A percentile compares a stretch with the other conserved stretches of the same genome.
phyloP scores from a whole-genome alignment of 2,888 invertebrate species.

The Micoletzkya japonica region DNA sequence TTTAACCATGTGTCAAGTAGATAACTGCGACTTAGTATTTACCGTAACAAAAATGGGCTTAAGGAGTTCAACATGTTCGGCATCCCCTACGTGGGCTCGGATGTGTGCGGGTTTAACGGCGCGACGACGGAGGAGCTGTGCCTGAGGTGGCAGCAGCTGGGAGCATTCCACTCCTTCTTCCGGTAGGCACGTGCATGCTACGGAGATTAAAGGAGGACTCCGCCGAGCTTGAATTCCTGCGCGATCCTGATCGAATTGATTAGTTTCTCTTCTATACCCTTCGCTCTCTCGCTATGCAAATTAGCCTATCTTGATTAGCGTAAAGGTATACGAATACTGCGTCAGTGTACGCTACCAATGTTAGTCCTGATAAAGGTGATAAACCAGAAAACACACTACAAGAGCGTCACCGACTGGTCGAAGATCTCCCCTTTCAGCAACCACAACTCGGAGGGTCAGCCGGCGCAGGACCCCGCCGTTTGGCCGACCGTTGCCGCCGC shows the following conservation, averaged over 20 bases:
- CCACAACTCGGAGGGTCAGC: slow-evolving; percentile 52
- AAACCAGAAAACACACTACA: too few species aligned
- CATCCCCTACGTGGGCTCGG: slow-evolving; percentile 63
- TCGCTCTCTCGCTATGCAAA: too few species aligned
- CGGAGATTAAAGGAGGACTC: too few species aligned
- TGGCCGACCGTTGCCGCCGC: slow-evolving; percentile 60
- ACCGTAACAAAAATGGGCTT: background rate
- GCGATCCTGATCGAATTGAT: too few species aligned
- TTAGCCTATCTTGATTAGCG: too few species aligned
- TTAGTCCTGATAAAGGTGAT: too few species aligned
- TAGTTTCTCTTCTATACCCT: too few species aligned
- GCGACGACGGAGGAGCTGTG: slow-evolving; percentile 69
- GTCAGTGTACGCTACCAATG: too few species aligned
- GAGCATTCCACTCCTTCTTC: slow-evolving; percentile 57
- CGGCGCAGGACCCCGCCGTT: slow-evolving; percentile 57
- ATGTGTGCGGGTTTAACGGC: slow-evolving; percentile 68
- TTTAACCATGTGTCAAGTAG: slow-evolving; percentile 31
- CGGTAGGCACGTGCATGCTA: slow-evolving; percentile 29
- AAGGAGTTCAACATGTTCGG: slow-evolving; percentile 64
- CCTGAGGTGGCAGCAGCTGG: slow-evolving; percentile 71
- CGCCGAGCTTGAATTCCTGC: too few species aligned
- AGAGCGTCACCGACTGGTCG: too few species aligned
- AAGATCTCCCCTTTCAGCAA: slow-evolving; percentile 48
- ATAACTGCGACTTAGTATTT: background rate
- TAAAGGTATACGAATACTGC: too few species aligned